phyloP scores from a whole-genome alignment of 2,113 vertebrate species.

The Emydura subglobosa region DNA sequence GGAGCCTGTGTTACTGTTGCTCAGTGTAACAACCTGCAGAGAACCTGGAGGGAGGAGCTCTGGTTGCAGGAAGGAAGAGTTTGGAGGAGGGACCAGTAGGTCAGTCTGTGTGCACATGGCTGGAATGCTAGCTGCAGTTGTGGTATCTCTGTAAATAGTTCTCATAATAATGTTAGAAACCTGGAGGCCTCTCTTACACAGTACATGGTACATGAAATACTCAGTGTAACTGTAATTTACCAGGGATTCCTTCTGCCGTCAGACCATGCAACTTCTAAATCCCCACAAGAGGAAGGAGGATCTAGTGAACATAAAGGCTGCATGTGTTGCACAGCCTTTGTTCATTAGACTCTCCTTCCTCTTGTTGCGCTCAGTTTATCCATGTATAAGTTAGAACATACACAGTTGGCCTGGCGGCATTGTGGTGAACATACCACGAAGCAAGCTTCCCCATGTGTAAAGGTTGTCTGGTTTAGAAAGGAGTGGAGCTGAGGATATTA shows the following conservation, averaged over 20 bases:
- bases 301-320: too few species aligned
- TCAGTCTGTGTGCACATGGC: background rate
- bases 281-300: too few species aligned
- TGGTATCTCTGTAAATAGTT: background rate
- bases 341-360: background rate
- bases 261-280: too few species aligned
- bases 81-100: background rate
- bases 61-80: background rate
- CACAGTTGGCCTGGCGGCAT: background rate
- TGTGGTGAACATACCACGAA: background rate
- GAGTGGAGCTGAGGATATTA: background rate
- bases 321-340: background rate
- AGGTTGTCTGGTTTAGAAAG: constrained; percentile 32
- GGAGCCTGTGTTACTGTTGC: background rate
- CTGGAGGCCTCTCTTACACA: background rate
- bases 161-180: background rate
- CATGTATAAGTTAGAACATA: background rate
- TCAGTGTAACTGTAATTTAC: background rate
- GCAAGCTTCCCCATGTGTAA: constrained; percentile 3
- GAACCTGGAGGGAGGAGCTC: background rate
- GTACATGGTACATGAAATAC: background rate
- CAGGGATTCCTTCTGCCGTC: background rate
- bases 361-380: background rate
- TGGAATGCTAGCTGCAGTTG: background rate
- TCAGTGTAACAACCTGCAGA: background rate